Evolutionary conservation across 2,888 invertebrate species (phyloP), one percentile per base, ranked within the genome.

Genomic region (Cephalotes varians): DNA sequence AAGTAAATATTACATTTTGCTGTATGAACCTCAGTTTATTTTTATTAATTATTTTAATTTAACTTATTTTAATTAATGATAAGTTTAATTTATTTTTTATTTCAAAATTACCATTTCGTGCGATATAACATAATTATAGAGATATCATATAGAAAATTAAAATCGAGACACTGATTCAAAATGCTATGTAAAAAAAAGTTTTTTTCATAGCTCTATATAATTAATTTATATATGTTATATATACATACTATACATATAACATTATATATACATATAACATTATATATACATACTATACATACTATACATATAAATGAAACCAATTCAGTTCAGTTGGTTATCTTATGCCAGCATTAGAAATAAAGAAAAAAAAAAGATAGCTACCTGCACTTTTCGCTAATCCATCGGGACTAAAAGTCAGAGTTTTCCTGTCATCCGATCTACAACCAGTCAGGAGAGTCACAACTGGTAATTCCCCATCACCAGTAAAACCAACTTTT

Each of bases 371-470:
- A 60, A 12, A 28, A 47, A 47, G 1, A 5, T 40, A 71, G 4
- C 90, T 91, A 94, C 96, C 95, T 84, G 97, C 97, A 64, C 97
- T 96, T 91, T 97, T 96, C 37, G 98, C 97, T 88, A 98, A 96
- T 82, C 97, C 97, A 9, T 97, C 96, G 82, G 97, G 96, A 94
- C 97, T 97, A 93, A 97, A 97, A 74, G 90, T 90, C 44, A 93
- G 85, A 87, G 97, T 96, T 89, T 96, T 96, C 84, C 95, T 95
- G 74, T 96, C 96, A 3, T 93, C 94, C 67, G 90, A 88, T 93
- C 94, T 92, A 88, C 95, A 95, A 60, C 98, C 98, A 37, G 98
- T 97, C 58, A 98, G 95, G 58, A 98, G 95, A 1, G 98, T 97
- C 5, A 98, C 97, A 87, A 98, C 96, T 31, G 95, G 95, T 37